Percentiles rank a stretch among this genome's conserved stretches.
Conservation (phyloP, 2,113 vertebrate species). For the Rousettus leschenaultii region DNA sequence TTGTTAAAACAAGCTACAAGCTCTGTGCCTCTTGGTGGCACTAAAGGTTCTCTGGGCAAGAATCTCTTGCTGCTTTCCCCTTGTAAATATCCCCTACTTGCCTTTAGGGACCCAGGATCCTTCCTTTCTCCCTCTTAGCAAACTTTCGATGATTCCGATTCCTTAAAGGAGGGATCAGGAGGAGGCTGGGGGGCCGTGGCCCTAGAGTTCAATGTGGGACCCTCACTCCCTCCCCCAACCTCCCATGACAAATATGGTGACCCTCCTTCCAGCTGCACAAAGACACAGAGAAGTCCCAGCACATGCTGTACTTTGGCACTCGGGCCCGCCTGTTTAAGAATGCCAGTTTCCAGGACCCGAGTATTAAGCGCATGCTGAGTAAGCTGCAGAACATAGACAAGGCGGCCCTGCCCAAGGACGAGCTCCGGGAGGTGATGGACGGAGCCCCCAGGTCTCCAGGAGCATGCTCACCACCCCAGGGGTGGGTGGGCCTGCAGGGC, state of each 20-base stretch:
- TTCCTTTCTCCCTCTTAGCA: background rate
- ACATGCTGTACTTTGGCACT: constrained; percentile 87
- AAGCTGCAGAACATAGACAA: constrained; percentile 92
- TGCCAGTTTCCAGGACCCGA: constrained; percentile 85
- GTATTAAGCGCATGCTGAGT: constrained; percentile 86
- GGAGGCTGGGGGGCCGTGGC: too few relatives aligned
- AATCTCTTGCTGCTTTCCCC: background rate
- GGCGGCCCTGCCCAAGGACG: constrained; percentile 82
- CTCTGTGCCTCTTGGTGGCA: background rate
- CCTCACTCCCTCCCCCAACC: background rate
- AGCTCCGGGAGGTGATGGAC: constrained; percentile 89
- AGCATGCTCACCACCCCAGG: background rate
- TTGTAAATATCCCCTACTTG: background rate
- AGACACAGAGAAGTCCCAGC: constrained; percentile 88
- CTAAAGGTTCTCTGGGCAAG: background rate
- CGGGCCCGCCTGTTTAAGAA: constrained; percentile 87
- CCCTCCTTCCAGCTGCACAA: constrained; percentile 85
- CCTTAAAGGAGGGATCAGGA: background rate
- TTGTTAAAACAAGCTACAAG: background rate
- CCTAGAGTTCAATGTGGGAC: background rate
- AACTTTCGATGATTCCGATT: background rate
- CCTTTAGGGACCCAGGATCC: background rate
- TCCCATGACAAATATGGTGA: background rate
- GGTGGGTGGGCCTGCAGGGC: background rate
- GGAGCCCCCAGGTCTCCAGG: constrained; percentile 28